Base-by-base conservation (phyloP, 2,888 invertebrate genomes). In the Agrotis exclamationis region DNA sequence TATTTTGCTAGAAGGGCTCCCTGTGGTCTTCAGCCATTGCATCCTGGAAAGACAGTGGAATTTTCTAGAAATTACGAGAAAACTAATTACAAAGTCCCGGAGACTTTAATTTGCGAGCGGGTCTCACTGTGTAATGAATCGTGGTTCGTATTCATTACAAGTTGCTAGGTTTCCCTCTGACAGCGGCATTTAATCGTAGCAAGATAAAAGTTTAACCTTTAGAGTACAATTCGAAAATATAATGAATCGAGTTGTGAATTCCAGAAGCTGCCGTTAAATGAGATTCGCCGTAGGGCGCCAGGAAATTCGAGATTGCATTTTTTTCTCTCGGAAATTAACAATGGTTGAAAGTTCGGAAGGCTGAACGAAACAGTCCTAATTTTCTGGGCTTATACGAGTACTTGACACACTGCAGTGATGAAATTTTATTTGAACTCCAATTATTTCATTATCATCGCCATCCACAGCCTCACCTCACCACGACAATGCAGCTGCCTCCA, bases 1-100 rank as follows among this genome's bases (percentile, higher is more conserved):
- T 81, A 98, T 98, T 80, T 95, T 95, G 58, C 98, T 98, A 80
- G 96, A 96, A 0, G 98, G 98, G 90, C 98, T 98, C 54, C 98
- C 98, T 7, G 96, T 97, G 45, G 95, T 95, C 85, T 96, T 95
- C 64, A 98, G 80, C 96, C 96, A 96, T 47, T 92, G 86, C 88
- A 94, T 93, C 96, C 97, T 97, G 91, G 1, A 85, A 83, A 76
- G 45, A 80, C 58, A 80, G 53, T 53, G 58, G 56, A 66, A 39
- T 67, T 59, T 48, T 72, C 71, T 67, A 75, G 56, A 70, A 84
- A 67, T 70, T 70, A 70, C 56, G 56, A 71, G 59, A 74, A 70
- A 84, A 67, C 57, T 74, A 79, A 81, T 75, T 68, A 79, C 47
- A 59, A 64, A 58, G 74, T 63, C 45, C 13, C 28, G 28, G 20